Evolutionary conservation across 2,113 vertebrate genomes (phyloP).

Genomic region (Myrmophylax atrothorax): DNA sequence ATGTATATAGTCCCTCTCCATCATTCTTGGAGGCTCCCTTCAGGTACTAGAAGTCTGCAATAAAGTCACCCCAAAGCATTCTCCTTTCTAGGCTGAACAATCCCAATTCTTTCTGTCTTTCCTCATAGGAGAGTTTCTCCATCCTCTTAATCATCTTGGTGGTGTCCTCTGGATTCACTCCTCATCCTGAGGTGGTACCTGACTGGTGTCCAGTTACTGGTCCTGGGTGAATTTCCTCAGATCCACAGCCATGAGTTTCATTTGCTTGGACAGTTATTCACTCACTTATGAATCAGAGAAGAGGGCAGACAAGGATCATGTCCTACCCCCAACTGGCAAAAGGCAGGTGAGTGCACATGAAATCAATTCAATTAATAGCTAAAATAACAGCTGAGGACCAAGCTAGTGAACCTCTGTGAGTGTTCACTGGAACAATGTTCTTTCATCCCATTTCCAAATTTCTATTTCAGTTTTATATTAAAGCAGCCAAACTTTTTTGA

Average conservation of each 20-base stretch:
- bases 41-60: background rate
- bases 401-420: background rate
- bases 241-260: background rate
- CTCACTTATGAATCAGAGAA: background rate
- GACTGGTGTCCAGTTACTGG: background rate
- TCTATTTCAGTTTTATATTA: background rate
- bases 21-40: background rate
- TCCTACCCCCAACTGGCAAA: background rate
- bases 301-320: background rate
- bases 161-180: background rate
- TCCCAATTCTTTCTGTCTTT: background rate
- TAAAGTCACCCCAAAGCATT: background rate
- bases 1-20: background rate
- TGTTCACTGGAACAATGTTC: background rate
- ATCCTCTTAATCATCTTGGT: background rate
- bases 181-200: background rate
- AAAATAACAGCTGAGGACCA: background rate
- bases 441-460: background rate
- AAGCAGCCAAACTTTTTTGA: background rate
- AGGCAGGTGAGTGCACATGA: background rate
- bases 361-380: background rate
- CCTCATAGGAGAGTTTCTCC: background rate
- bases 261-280: background rate
- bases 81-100: background rate
- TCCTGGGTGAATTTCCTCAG: background rate